Evolutionary conservation across 2,797 vertebrate genomes (phyloP).

Genomic region (Acanthis flammea): DNA sequence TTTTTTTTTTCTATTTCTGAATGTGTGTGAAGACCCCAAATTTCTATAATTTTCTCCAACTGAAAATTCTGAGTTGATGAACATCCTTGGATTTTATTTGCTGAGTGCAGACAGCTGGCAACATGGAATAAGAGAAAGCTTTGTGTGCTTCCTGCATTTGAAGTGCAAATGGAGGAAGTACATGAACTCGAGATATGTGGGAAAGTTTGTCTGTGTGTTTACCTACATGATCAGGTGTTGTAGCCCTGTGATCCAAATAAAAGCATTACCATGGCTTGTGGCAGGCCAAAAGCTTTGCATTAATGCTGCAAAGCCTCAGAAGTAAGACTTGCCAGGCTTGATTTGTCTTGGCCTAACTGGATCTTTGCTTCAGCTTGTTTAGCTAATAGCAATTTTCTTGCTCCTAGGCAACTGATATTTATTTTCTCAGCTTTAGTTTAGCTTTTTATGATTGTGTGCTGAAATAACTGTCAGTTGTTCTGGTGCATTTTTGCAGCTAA

Average conservation of each 20-base stretch:
- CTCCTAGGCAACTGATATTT: not conserved
- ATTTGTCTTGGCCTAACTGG: not conserved
- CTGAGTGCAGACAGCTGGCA: not conserved
- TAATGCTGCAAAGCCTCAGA: not conserved
- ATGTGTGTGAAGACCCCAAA: accelerated
- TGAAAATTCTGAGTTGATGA: not conserved
- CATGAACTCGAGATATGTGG: accelerated
- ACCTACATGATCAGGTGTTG: not conserved
- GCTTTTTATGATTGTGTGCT: not conserved
- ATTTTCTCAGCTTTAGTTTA: not conserved
- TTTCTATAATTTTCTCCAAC: not conserved
- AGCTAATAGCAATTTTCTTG: not conserved
- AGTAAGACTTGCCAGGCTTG: not conserved
- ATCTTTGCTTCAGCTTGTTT: not conserved
- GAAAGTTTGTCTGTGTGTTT: not conserved
- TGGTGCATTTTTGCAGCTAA: not conserved
- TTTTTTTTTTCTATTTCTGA: not conserved
- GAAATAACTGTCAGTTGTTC: not conserved
- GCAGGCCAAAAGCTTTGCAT: not conserved
- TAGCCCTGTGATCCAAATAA: not conserved
- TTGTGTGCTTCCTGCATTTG: not conserved
- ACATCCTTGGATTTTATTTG: not conserved
- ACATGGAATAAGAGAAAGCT: not conserved
- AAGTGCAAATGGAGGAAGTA: not conserved
- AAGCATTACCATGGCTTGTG: not conserved